phyloP scores from a whole-genome alignment of 2,888 invertebrate genomes.

The Elmis aenea region DNA sequence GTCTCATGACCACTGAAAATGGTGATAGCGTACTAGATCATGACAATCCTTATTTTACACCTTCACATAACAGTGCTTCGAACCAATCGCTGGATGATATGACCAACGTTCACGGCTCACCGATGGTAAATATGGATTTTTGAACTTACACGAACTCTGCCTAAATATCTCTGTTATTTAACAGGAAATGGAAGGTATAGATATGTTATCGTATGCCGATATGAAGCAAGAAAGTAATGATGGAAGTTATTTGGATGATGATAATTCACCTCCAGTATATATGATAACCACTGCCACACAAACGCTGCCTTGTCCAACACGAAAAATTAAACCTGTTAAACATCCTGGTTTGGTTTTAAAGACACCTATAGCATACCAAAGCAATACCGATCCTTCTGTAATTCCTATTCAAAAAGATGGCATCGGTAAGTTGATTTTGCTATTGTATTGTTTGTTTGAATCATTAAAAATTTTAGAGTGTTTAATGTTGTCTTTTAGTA shows the following conservation, averaged over 20 bases:
- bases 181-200: slow-evolving; percentile 46
- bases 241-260: slow-evolving; percentile 50
- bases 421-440: slow-evolving; percentile 79
- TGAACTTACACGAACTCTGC: slow-evolving; percentile 5
- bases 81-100: slow-evolving; percentile 52
- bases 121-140: slow-evolving; percentile 43
- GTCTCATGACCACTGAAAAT: slow-evolving; percentile 40
- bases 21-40: slow-evolving; percentile 45
- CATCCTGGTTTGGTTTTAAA: slow-evolving; percentile 70
- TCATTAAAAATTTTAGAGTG: too few species aligned
- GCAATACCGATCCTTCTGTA: slow-evolving; percentile 76
- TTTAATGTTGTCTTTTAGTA: not conserved
- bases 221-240: slow-evolving; percentile 46
- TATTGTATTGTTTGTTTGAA: too few species aligned
- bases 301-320: slow-evolving; percentile 50
- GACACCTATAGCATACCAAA: slow-evolving; percentile 73
- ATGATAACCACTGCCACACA: slow-evolving; percentile 54
- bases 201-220: slow-evolving; percentile 44
- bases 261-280: slow-evolving; percentile 42
- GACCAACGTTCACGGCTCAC: slow-evolving; percentile 45
- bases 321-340: slow-evolving; percentile 69
- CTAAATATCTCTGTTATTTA: slow-evolving; percentile 1
- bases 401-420: slow-evolving; percentile 85
- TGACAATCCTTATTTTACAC: slow-evolving; percentile 45
- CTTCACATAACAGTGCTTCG: slow-evolving; percentile 46